phyloP scores from a whole-genome alignment of 2,888 invertebrate genomes.

The Drosophila lacicola region DNA sequence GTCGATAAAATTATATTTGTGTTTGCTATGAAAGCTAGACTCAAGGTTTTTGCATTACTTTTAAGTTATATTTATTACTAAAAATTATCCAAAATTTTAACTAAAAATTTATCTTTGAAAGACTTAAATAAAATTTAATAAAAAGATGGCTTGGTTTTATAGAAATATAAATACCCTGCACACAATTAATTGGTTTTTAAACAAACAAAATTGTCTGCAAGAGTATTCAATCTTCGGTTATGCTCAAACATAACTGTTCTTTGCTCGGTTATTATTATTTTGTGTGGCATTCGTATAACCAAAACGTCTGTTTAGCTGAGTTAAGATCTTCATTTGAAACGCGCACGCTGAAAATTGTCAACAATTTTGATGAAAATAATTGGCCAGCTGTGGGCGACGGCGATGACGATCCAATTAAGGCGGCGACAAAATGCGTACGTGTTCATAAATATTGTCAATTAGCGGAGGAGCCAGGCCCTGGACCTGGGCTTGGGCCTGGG shows the following conservation, averaged over 20 bases:
- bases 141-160: no score
- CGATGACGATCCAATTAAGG: constrained; percentile 73
- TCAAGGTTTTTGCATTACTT: no score
- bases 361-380: constrained; percentile 83
- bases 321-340: constrained; percentile 74
- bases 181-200: no score
- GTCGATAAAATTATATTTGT: no score
- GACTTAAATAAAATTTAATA: no score
- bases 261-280: constrained; percentile 16
- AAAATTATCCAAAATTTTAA: no score
- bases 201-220: background rate
- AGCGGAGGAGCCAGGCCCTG: constrained; percentile 53
- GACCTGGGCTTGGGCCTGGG: no score
- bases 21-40: no score
- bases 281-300: constrained; percentile 68
- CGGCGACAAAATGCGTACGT: constrained; percentile 80
- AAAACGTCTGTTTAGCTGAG: constrained; percentile 59
- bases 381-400: constrained; percentile 71
- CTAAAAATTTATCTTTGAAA: no score
- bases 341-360: constrained; percentile 68
- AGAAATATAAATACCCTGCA: no score
- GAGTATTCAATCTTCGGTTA: background rate
- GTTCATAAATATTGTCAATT: constrained; percentile 84
- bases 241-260: background rate
- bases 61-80: no score